Evolutionary conservation across 2,113 vertebrate species (phyloP).

Genomic region (Microcebus griseorufus): DNA sequence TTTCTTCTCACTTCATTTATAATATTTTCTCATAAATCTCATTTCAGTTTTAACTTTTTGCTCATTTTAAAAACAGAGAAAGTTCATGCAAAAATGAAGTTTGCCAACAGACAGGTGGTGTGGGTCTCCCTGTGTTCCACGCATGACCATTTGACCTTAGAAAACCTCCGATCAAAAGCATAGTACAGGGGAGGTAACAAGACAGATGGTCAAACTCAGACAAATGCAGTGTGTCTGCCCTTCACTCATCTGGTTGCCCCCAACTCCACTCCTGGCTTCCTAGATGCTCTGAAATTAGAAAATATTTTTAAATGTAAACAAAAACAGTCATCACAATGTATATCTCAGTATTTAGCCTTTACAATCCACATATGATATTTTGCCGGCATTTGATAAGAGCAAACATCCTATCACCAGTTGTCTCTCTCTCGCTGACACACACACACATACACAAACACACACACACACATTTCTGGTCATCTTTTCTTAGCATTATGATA

Average conservation of each 20-base stretch:
- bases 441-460: not conserved
- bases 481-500: not conserved
- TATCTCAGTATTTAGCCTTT: not conserved
- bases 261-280: not conserved
- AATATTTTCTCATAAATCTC: not conserved
- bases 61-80: not conserved
- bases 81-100: not conserved
- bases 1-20: not conserved
- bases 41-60: not conserved
- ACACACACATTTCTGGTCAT: not conserved
- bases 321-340: not conserved
- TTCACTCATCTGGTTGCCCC: not conserved
- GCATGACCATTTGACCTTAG: not conserved
- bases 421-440: not conserved
- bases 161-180: not conserved
- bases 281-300: not conserved
- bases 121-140: not conserved
- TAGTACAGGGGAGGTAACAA: fast-evolving
- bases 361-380: not conserved
- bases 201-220: not conserved
- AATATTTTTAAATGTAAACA: not conserved
- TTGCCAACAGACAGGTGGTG: not conserved
- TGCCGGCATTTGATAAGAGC: not conserved
- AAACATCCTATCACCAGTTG: not conserved
- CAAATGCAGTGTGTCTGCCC: not conserved